These are phyloP conservation scores for Eupithecia subumbrata DNA, from an alignment of 2,888 invertebrate genomes.

Conservation along the genomic window DNA sequence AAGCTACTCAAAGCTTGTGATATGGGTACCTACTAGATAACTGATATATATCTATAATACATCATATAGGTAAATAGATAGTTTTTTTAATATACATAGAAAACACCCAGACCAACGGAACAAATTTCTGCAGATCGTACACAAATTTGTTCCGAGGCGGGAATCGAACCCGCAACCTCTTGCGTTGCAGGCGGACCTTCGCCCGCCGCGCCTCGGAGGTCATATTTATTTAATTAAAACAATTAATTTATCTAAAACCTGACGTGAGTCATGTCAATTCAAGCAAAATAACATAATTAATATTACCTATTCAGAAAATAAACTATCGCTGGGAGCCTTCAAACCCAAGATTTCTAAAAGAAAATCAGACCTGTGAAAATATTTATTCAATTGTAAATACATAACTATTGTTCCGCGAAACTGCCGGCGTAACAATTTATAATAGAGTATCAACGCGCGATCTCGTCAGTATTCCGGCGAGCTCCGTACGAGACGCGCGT, in stretches of 20 bases:
- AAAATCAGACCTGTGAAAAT: conserved; percentile 31
- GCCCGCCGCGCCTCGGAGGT: too few relatives aligned
- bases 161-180: too few relatives aligned
- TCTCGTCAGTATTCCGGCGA: conserved; percentile 62
- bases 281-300: not conserved
- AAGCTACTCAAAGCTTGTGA: too few relatives aligned
- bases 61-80: too few relatives aligned
- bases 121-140: too few relatives aligned
- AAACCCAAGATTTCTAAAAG: conserved; percentile 21
- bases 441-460: conserved; percentile 55
- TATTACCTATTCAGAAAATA: not conserved
- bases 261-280: not conserved
- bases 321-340: conserved; percentile 1
- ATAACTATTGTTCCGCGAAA: conserved; percentile 44
- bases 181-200: too few relatives aligned
- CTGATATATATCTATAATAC: too few relatives aligned
- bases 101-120: too few relatives aligned
- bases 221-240: too few relatives aligned
- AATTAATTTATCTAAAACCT: not conserved
- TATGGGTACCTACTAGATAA: too few relatives aligned
- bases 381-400: conserved; percentile 57
- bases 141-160: too few relatives aligned
- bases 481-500: conserved; percentile 66
- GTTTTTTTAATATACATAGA: too few relatives aligned
- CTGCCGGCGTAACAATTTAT: conserved; percentile 56